Percentiles rank a stretch among this genome's conserved stretches.
phyloP scores from a whole-genome alignment of 2,113 vertebrate genomes.

The Phrynosoma platyrhinos region DNA sequence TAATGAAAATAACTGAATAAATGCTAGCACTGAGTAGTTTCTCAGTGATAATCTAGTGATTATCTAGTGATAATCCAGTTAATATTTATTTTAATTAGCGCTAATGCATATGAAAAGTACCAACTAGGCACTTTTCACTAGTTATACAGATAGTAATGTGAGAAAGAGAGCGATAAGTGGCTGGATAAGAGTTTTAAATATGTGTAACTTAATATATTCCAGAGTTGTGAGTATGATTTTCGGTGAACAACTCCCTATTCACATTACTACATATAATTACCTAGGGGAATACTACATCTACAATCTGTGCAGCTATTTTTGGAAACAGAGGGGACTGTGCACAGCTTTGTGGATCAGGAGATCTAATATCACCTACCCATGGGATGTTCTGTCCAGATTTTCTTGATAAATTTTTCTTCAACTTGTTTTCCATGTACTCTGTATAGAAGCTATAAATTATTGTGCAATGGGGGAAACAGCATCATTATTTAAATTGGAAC shows the following conservation, averaged over 20 bases:
- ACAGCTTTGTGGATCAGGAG: not conserved
- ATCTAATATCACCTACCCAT: conserved; percentile 3
- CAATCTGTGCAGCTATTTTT: conserved; percentile 3
- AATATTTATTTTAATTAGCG: conserved; percentile 22
- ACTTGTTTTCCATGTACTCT: not conserved
- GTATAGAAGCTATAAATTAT: not conserved
- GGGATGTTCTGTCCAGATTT: not conserved
- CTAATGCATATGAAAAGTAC: conserved; percentile 15
- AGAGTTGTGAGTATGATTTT: conserved; percentile 24
- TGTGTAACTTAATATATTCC: conserved; percentile 36
- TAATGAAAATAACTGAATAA: not conserved
- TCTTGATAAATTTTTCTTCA: not conserved
- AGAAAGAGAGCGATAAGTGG: conserved; percentile 24
- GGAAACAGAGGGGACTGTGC: not conserved
- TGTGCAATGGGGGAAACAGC: not conserved
- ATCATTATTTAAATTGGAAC: not conserved
- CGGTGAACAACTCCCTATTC: conserved; percentile 13
- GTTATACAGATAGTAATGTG: conserved; percentile 11
- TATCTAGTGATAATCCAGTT: conserved; percentile 13
- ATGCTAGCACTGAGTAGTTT: not conserved
- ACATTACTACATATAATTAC: conserved; percentile 34
- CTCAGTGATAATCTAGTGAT: conserved; percentile 9
- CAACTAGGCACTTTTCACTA: not conserved
- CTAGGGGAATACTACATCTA: conserved; percentile 17
- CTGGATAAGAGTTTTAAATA: conserved; percentile 15